Evolutionary conservation across 1,140 invertebrate genomes (phyloP).

Genomic region (Drosophila murphyi): DNA sequence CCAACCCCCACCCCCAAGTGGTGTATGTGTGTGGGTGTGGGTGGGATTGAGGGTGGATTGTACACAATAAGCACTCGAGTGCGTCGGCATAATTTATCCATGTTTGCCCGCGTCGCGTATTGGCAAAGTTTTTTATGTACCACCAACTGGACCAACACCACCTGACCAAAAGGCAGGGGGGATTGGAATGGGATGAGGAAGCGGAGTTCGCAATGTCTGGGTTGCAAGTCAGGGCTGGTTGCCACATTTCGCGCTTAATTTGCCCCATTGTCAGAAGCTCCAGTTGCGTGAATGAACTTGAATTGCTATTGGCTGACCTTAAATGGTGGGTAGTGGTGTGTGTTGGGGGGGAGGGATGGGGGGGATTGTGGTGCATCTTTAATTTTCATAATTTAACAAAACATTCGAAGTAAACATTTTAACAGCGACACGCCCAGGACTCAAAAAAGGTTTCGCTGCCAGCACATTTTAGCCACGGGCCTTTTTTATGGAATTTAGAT

Average conservation of each 20-base stretch:
- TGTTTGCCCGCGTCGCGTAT: conserved; percentile 63
- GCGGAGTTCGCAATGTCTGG: not conserved
- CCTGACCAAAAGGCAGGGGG: not conserved
- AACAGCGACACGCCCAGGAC: conserved; percentile 65
- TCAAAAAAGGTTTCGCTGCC: conserved; percentile 1
- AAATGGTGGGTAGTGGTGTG: conserved; percentile 1
- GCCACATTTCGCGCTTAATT: conserved; percentile 79
- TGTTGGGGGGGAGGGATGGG: not conserved
- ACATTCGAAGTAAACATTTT: conserved; percentile 55
- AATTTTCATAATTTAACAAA: conserved; percentile 74
- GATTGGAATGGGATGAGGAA: not conserved
- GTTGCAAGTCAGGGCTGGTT: conserved; percentile 47
- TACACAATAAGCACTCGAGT: conserved; percentile 78
- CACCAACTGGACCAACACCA: not conserved
- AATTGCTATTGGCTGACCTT: conserved; percentile 11
- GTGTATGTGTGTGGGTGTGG: no score
- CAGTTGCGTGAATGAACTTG: conserved; percentile 22
- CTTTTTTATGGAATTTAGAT: no score
- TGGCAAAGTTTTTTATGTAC: conserved; percentile 50
- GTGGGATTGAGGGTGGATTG: not conserved
- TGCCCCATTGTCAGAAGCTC: conserved; percentile 65
- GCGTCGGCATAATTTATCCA: conserved; percentile 81
- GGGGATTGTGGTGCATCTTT: conserved; percentile 29
- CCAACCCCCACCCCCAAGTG: no score
- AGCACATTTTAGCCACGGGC: no score